Percentiles rank a stretch among this genome's conserved stretches.
phyloP scores from a whole-genome alignment of 64 coral and sea anemone species.

The Orbicella faveolata region DNA sequence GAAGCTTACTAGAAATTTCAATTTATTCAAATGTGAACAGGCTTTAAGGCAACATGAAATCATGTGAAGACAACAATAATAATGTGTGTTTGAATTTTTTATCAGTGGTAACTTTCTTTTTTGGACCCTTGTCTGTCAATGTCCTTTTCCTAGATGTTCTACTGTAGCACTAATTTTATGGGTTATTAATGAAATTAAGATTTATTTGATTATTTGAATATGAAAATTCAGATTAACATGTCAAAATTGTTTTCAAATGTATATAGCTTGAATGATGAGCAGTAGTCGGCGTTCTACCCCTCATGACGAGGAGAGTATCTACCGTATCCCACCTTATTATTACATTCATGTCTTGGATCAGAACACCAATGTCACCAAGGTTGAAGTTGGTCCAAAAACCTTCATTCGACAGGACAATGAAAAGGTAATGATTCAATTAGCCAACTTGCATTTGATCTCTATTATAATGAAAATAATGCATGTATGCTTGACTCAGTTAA shows the following conservation, averaged over 20 bases:
- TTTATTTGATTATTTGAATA: no score
- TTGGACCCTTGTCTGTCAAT: no score
- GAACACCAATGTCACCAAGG: conserved; percentile 97
- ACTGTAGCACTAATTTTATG: no score
- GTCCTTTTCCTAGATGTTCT: no score
- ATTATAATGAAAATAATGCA: no score
- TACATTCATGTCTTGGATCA: conserved; percentile 96
- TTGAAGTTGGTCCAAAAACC: conserved; percentile 97
- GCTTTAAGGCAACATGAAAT: background rate
- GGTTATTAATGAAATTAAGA: no score
- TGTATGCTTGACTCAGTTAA: no score
- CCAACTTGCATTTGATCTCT: background rate
- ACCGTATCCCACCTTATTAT: conserved; percentile 96
- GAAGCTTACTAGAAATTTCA: background rate
- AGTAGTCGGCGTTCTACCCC: conserved; percentile 23
- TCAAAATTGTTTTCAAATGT: background rate
- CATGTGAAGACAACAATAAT: background rate
- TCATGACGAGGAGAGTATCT: conserved; percentile 88
- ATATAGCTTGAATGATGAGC: conserved; percentile 22
- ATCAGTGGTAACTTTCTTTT: no score
- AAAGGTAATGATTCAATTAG: conserved; percentile 58
- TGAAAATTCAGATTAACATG: background rate
- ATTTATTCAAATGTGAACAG: no score
- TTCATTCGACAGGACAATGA: conserved; percentile 98
- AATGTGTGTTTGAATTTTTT: no score